These are phyloP conservation scores for Holocentrus rufus DNA, from an alignment of 2,797 vertebrate species.

Conservation along the genomic window DNA sequence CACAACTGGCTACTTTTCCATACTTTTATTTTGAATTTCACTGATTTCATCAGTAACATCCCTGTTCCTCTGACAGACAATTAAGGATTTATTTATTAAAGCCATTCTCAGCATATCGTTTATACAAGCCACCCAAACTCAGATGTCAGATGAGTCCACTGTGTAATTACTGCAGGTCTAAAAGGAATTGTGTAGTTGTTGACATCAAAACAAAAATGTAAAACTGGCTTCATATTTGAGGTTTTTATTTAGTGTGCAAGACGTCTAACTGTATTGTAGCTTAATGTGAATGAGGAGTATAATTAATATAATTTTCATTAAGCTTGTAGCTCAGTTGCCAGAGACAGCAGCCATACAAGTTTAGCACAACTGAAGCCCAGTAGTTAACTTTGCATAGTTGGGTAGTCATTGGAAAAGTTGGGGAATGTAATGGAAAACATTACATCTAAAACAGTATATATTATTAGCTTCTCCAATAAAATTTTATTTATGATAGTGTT, in stretches of 20 bases:
- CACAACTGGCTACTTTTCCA: not conserved
- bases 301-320: not conserved
- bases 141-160: not conserved
- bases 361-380: constrained; percentile 35
- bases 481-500: constrained; percentile 8
- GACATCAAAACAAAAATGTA: constrained; percentile 13
- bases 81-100: constrained; percentile 4
- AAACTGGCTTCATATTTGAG: not conserved
- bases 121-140: not conserved
- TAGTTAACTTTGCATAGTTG: constrained; percentile 63
- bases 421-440: too few relatives aligned
- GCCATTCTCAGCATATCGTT: constrained; percentile 1
- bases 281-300: not conserved
- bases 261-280: not conserved
- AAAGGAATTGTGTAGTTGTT: not conserved
- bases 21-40: constrained; percentile 24
- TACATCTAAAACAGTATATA: constrained; percentile 6
- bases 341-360: constrained; percentile 19
- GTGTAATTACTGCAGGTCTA: not conserved
- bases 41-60: constrained; percentile 16
- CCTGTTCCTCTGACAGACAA: not conserved
- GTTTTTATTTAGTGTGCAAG: not conserved
- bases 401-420: constrained; percentile 15
- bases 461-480: not conserved
- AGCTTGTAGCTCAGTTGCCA: not conserved